Evolutionary conservation across 2,113 vertebrate genomes (phyloP), one percentile per base, ranked within the genome.

Genomic region (Cichladusa arquata): DNA sequence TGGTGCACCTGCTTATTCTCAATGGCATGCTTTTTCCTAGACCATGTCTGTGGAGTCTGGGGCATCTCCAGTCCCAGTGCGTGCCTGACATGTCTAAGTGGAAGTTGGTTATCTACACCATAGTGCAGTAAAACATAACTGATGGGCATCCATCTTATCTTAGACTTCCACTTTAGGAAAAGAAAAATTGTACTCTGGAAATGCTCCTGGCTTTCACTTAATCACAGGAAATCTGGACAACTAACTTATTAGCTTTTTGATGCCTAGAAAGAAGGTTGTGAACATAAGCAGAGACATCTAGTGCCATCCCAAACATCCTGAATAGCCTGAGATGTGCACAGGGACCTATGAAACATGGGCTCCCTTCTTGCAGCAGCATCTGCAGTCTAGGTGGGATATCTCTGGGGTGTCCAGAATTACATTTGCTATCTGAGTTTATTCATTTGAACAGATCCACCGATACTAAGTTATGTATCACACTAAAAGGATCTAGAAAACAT

Each of bases 331-430:
- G 38, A 42, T 74, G 17, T 54, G 28, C 38, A 38, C 12, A 58
- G 47, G 44, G 6, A 48, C 10, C 12, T 42, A 6, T n/a, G 34
- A 74, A 65, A 58, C 4, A 57, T 0, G 1, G 8, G 3, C 3
- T 69, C 5, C 11, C 40, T 64, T 60, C 53, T 57, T 34, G 20
- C 13, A 81, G 18, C 2, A 4, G 14, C 12, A 50, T 51, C 53
- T 79, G 14, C 34, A 66, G 31, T 44, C 14, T 19, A 50, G 47
- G 18, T 28, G 13, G 14, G 7, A 28, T 56, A 56, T 29, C 11
- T 40, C 50, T 34, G 25, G 9, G 5, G 12, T 79, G 40, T 57
- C 36, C 33, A 57, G 51, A 79, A 78, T 58, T 8, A 23, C 10
- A 38, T 92, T 66, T 0, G 0, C 5, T 50, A 8, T 23, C 4